phyloP scores from a whole-genome alignment of 2,797 vertebrate genomes.

The Tragopan temminckii region DNA sequence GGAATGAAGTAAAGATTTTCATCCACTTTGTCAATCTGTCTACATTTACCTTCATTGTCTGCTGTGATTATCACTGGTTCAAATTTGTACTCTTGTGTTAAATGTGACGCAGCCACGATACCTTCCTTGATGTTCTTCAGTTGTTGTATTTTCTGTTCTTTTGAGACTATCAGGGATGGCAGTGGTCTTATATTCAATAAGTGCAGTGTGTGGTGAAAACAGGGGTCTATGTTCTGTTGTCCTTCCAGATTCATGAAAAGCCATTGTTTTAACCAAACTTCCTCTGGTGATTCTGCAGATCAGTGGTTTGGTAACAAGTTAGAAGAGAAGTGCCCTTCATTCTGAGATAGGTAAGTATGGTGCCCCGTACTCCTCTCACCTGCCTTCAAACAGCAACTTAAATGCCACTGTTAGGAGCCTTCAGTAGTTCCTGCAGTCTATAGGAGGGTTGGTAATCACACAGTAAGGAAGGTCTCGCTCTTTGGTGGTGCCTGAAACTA shows the following conservation, averaged over 20 bases:
- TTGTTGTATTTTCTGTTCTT: background rate
- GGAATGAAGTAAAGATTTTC: background rate
- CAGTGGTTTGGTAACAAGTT: background rate
- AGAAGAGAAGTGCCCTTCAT: background rate
- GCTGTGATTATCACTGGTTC: background rate
- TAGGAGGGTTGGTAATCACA: background rate
- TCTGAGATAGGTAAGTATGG: background rate
- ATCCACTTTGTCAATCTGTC: background rate
- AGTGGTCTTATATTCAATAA: background rate
- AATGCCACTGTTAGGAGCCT: background rate
- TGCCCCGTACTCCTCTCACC: background rate
- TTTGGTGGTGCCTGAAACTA: background rate
- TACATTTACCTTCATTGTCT: background rate
- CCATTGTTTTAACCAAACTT: background rate
- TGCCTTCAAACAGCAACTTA: background rate
- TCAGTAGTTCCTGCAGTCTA: background rate
- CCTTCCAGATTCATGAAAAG: background rate
- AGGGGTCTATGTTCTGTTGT: background rate
- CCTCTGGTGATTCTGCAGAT: background rate
- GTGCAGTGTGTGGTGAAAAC: background rate
- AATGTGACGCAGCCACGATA: background rate
- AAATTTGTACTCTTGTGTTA: background rate
- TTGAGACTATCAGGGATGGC: background rate
- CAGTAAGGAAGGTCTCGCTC: background rate
- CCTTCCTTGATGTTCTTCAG: background rate